Evolutionary conservation across 2,113 vertebrate species (phyloP), one percentile per base, ranked within the genome.

Genomic region (Colius striatus): DNA sequence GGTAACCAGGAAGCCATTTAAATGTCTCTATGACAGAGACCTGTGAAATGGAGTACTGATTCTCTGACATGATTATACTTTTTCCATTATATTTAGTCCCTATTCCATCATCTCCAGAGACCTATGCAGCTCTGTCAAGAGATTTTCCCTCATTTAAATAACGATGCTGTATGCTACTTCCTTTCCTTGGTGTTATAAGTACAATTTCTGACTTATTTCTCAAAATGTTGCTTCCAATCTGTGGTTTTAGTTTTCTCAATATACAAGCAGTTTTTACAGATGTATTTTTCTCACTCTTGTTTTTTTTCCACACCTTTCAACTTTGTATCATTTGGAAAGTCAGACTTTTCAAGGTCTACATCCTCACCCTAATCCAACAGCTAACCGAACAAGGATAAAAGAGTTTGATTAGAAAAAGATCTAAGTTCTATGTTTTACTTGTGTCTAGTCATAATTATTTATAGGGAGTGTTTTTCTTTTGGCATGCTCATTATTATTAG

Each of bases 401-500:
- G 55, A 92, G 41, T 30, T 90, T 95, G 89, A 94, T 95, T 81
- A 94, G 29, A 65, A 88, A 86, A 83, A 91, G 30, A 70, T 80
- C 63, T 77, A 91, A 91, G 13, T 72, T 92, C 53, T 87, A 10
- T 58, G 43, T 55, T 92, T 94, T 90, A 4, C 55, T 83, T 61
- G 8, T 45, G 47, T 76, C 77, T 87, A 53, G 60, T 41, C 92
- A 90, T 38, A 89, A 70, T 94, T 96, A 96, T 77, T 94, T 96
- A 95, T 82, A 94, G 95, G 73, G 36, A 93, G 54, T 90, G 58
- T 87, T 92, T 92, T 78, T 74, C 90, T 94, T 93, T 95, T 93
- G 72, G 34, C 84, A 80, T 60, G 63, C 80, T 90, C 84, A 88
- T 98, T 97, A 95, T 96, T 97, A 93, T 94, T 90, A 92, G 7